These are phyloP conservation scores for Marmota monax DNA, from an alignment of 2,113 vertebrate genomes.

Conservation along the genomic window DNA sequence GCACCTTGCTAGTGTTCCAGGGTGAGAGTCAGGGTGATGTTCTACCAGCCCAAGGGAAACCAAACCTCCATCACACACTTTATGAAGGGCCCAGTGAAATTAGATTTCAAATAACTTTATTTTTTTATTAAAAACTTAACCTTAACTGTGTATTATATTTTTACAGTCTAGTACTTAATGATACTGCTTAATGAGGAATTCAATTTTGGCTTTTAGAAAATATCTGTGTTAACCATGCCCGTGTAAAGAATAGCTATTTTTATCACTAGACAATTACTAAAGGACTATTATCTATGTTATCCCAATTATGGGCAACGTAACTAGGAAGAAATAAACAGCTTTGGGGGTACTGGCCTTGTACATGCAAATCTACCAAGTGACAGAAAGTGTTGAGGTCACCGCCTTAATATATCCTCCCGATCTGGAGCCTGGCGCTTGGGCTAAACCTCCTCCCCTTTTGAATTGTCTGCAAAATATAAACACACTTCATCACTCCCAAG, in stretches of 20 bases:
- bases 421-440: neutral
- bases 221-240: constrained; percentile 8
- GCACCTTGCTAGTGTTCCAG: fast-evolving
- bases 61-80: neutral
- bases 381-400: neutral
- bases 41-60: neutral
- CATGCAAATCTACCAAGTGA: neutral
- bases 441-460: neutral
- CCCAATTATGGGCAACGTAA: constrained; percentile 31
- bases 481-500: neutral
- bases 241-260: constrained; percentile 59
- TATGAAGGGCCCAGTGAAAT: neutral
- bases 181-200: constrained; percentile 65
- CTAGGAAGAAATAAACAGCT: constrained; percentile 48
- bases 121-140: constrained; percentile 56
- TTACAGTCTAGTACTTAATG: constrained; percentile 61
- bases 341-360: neutral
- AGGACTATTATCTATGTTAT: constrained; percentile 56
- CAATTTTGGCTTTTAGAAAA: constrained; percentile 67
- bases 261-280: constrained; percentile 30
- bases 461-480: neutral
- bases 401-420: neutral
- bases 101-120: constrained; percentile 58
- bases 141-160: constrained; percentile 63
- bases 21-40: fast-evolving